Conservation (phyloP, 2,888 invertebrate species). For the Mesochorus sp. region DNA sequence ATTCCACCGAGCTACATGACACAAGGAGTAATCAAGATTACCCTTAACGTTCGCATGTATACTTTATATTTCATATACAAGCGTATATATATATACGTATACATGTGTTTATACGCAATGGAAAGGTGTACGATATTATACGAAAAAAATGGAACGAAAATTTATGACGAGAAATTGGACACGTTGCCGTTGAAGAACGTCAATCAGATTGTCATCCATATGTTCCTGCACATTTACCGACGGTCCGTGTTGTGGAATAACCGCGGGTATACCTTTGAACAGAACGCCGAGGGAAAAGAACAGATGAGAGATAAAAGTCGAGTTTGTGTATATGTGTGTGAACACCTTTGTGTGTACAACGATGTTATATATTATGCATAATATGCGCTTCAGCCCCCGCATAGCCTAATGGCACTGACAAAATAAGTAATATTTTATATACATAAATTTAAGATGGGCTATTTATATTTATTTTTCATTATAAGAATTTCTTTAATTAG, state of each 20-base stretch:
- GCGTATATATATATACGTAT: neutral
- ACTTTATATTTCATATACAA: neutral
- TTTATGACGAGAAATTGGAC: neutral
- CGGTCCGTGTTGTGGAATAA: neutral
- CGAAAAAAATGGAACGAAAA: neutral
- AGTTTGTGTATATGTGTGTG: too few species aligned
- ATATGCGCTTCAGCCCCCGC: constrained; percentile 11
- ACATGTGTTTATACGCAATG: neutral
- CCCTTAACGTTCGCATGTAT: neutral
- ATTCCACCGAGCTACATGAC: neutral
- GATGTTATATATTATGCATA: constrained; percentile 42
- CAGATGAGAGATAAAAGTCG: constrained; percentile 53
- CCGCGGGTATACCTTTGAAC: constrained; percentile 37
- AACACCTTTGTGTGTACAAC: constrained; percentile 1
- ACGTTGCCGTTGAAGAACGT: constrained; percentile 21
- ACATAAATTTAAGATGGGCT: neutral
- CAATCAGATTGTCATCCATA: constrained; percentile 40
- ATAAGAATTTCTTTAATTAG: too few species aligned
- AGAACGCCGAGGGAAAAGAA: constrained; percentile 24
- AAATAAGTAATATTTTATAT: neutral
- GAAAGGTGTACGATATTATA: too few species aligned
- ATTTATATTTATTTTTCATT: too few species aligned
- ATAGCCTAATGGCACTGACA: constrained; percentile 17
- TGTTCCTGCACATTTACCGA: neutral
- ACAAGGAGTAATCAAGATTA: neutral